Conservation (phyloP, 2,113 vertebrate species). For the Podocnemis expansa region DNA sequence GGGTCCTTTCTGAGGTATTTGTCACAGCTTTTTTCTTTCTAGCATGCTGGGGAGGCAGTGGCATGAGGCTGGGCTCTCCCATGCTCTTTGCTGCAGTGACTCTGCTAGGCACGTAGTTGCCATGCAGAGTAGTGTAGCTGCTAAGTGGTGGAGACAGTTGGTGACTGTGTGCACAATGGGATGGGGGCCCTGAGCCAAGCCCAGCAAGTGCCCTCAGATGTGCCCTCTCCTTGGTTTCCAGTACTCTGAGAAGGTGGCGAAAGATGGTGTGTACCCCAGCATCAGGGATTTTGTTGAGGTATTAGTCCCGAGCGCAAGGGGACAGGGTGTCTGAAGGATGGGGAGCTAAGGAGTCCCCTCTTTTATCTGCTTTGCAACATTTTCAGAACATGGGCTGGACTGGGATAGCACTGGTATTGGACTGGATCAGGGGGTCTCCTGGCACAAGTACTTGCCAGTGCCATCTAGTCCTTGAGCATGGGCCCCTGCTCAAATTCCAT, state of each 20-base stretch:
- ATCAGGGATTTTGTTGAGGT: neutral
- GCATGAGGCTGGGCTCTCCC: rapidly evolving
- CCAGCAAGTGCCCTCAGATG: neutral
- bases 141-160: neutral
- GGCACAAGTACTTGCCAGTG: neutral
- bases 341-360: neutral
- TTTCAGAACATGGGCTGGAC: neutral
- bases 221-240: neutral
- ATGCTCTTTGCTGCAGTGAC: neutral
- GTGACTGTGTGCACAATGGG: neutral
- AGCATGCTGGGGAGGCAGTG: rapidly evolving
- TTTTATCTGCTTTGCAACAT: neutral
- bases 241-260: neutral
- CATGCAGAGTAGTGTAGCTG: neutral
- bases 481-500: neutral
- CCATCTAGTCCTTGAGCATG: neutral
- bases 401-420: neutral
- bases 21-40: neutral
- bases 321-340: neutral
- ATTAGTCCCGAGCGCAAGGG: neutral
- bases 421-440: no score
- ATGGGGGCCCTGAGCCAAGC: neutral
- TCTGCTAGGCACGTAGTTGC: no score
- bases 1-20: rapidly evolving
- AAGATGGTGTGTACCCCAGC: neutral